phyloP scores from a whole-genome alignment of 2,113 vertebrate genomes.

The Ranitomeya imitator region DNA sequence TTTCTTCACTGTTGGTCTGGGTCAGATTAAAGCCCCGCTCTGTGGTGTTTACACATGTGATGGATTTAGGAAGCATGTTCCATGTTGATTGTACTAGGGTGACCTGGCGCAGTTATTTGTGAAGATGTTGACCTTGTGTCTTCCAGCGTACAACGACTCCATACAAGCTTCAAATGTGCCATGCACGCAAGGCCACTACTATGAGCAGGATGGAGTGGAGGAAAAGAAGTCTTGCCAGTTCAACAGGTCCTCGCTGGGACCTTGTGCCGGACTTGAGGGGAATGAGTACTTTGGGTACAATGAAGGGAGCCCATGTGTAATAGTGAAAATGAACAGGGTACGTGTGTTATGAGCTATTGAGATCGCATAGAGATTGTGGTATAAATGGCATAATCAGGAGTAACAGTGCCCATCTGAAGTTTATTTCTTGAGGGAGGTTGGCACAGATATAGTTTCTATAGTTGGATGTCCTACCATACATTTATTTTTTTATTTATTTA shows the following conservation, averaged over 20 bases:
- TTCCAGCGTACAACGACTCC: constrained; percentile 79
- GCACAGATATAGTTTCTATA: too few species aligned
- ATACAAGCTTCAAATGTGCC: constrained; percentile 78
- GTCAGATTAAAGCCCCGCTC: not conserved
- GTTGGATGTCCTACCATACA: too few species aligned
- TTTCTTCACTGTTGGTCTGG: constrained; percentile 14
- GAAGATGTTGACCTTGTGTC: constrained; percentile 53
- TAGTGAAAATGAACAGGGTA: constrained; percentile 97
- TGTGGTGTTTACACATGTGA: constrained; percentile 12
- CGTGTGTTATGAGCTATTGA: constrained; percentile 55
- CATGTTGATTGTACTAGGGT: not conserved
- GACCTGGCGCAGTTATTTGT: not conserved
- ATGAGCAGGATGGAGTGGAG: constrained; percentile 68
- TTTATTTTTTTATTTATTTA: too few species aligned
- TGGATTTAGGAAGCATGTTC: not conserved
- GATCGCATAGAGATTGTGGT: too few species aligned
- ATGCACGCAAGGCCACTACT: constrained; percentile 74
- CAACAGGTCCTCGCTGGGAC: constrained; percentile 74
- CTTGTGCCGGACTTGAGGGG: constrained; percentile 78
- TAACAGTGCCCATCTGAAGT: too few species aligned
- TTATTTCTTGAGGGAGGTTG: too few species aligned
- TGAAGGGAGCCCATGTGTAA: constrained; percentile 84
- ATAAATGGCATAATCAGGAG: too few species aligned
- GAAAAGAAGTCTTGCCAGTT: constrained; percentile 83
- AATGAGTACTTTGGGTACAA: constrained; percentile 85